Evolutionary conservation across 1,140 invertebrate species (phyloP).

Genomic region (Pemphigus obesinymphae): DNA sequence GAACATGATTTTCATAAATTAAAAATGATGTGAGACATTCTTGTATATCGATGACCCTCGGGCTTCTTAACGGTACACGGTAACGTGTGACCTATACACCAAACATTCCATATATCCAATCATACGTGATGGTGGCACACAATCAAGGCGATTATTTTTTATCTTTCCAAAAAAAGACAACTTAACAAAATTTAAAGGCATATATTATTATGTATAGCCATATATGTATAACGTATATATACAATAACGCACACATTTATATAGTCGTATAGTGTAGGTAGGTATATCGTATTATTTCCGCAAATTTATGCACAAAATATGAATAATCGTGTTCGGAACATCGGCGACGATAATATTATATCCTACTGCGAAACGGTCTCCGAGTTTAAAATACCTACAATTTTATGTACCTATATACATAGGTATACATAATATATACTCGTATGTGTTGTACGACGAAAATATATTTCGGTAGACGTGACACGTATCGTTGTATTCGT

Average conservation of each 20-base stretch:
- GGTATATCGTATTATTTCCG: too few relatives aligned
- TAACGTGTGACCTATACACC: constrained; percentile 37
- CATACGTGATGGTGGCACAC: constrained; percentile 5
- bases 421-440: too few relatives aligned
- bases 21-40: constrained; percentile 31
- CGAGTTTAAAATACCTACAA: neutral
- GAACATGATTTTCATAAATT: constrained; percentile 36
- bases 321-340: too few relatives aligned
- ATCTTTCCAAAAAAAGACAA: too few relatives aligned
- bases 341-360: too few relatives aligned
- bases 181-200: neutral
- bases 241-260: too few relatives aligned
- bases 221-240: too few relatives aligned
- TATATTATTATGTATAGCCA: neutral
- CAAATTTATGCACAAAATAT: too few relatives aligned
- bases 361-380: neutral
- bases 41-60: constrained; percentile 35
- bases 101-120: constrained; percentile 25
- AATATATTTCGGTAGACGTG: neutral
- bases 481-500: neutral
- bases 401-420: too few relatives aligned
- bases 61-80: constrained; percentile 36
- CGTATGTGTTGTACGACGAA: neutral
- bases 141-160: constrained; percentile 5
- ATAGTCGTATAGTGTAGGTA: too few relatives aligned